Evolutionary conservation across 2,113 vertebrate genomes (phyloP).

Genomic region (Bombycilla garrulus): DNA sequence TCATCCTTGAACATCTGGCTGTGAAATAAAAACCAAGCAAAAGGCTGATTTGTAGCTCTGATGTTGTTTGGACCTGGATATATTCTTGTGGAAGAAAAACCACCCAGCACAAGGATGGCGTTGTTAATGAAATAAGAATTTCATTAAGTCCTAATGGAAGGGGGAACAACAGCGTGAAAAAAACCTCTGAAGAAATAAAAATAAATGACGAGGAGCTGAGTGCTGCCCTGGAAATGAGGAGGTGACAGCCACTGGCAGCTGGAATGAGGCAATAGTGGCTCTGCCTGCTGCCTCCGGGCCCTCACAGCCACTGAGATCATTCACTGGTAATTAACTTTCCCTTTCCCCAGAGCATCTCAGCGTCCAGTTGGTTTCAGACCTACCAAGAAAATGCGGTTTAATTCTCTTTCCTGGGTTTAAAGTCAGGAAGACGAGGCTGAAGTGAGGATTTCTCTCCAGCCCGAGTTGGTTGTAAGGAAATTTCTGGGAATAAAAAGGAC

Average conservation of each 20-base stretch:
- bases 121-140: not conserved
- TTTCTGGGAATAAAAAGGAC: not conserved
- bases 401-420: not conserved
- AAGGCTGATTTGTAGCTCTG: not conserved
- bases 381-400: not conserved
- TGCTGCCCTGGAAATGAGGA: not conserved
- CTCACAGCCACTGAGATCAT: not conserved
- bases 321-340: conserved; percentile 19
- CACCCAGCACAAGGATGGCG: not conserved
- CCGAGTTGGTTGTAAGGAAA: no score
- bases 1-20: not conserved
- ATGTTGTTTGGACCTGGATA: not conserved
- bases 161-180: not conserved
- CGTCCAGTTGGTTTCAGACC: not conserved
- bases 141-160: not conserved
- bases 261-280: not conserved
- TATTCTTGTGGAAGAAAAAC: not conserved
- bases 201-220: not conserved
- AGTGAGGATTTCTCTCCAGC: not conserved
- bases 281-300: not conserved
- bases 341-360: not conserved
- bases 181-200: not conserved
- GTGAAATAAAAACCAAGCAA: not conserved
- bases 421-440: not conserved
- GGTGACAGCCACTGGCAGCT: not conserved